phyloP scores from a whole-genome alignment of 1,140 invertebrate species.

The Pararge aegeria region DNA sequence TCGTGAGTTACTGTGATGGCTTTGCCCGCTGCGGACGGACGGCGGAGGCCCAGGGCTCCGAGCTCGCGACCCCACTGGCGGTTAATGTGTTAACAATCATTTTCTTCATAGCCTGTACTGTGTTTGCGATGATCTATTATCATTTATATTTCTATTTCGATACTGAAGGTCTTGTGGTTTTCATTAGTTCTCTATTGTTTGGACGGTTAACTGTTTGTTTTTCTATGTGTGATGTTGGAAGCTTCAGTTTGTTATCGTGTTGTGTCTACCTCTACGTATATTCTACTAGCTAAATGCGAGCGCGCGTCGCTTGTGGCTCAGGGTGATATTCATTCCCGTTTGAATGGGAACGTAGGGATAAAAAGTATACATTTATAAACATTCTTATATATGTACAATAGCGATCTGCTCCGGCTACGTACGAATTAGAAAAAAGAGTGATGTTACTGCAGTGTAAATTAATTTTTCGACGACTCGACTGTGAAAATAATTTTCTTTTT shows the following conservation, averaged over 20 bases:
- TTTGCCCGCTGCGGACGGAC: slow-evolving; percentile 44
- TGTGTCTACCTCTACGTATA: neutral
- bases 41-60: slow-evolving; percentile 56
- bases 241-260: neutral
- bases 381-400: too few species aligned
- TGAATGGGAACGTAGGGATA: too few species aligned
- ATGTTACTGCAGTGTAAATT: too few species aligned
- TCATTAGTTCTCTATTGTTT: neutral
- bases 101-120: slow-evolving; percentile 26
- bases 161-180: slow-evolving; percentile 30
- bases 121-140: slow-evolving; percentile 36
- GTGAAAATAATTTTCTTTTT: too few species aligned
- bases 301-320: too few species aligned
- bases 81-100: slow-evolving; percentile 77
- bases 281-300: too few species aligned
- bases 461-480: too few species aligned
- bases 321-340: too few species aligned
- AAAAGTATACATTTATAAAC: too few species aligned
- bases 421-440: too few species aligned
- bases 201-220: neutral
- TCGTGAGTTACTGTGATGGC: slow-evolving; percentile 55
- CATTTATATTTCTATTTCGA: slow-evolving; percentile 39
- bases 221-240: neutral
- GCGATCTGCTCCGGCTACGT: too few species aligned
- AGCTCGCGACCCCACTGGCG: slow-evolving; percentile 70